These are phyloP conservation scores for Drosophila testacea DNA, from an alignment of 2,888 invertebrate genomes.

Conservation along the genomic window DNA sequence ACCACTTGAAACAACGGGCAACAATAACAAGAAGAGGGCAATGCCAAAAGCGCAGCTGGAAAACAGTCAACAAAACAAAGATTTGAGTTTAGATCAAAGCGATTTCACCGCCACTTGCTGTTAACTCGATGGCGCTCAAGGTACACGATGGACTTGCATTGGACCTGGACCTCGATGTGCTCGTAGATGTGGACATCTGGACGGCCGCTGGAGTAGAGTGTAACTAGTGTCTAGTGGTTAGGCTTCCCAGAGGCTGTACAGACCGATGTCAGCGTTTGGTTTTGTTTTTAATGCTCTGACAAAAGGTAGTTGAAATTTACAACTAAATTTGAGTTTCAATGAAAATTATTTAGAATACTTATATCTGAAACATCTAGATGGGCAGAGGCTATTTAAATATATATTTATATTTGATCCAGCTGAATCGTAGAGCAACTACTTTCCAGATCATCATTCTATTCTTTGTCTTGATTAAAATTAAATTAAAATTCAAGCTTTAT, in stretches of 20 bases:
- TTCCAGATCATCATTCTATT: no score
- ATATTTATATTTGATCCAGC: no score
- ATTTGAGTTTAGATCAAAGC: slow-evolving; percentile 80
- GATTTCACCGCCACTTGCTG: slow-evolving; percentile 76
- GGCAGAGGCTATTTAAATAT: no score
- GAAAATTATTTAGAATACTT: background rate
- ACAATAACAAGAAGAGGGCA: slow-evolving; percentile 62
- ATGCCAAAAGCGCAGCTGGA: slow-evolving; percentile 71
- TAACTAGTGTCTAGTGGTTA: slow-evolving; percentile 51
- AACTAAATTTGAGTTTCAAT: background rate
- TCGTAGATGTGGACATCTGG: slow-evolving; percentile 4
- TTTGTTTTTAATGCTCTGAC: slow-evolving; percentile 35
- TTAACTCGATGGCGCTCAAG: slow-evolving; percentile 77
- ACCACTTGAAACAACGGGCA: slow-evolving; percentile 49
- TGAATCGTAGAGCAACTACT: no score
- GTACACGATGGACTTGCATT: slow-evolving; percentile 64
- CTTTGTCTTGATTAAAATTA: no score
- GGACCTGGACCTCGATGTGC: slow-evolving; percentile 45
- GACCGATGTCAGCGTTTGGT: slow-evolving; percentile 40
- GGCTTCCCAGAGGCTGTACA: slow-evolving; percentile 50
- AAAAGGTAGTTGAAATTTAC: background rate
- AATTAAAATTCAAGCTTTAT: background rate
- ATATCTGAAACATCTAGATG: no score
- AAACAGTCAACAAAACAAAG: slow-evolving; percentile 71
- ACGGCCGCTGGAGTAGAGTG: slow-evolving; percentile 28